Percentiles rank a stretch among this genome's conserved stretches.
phyloP scores from a whole-genome alignment of 2,113 vertebrate species.

The Aptenodytes forsteri region DNA sequence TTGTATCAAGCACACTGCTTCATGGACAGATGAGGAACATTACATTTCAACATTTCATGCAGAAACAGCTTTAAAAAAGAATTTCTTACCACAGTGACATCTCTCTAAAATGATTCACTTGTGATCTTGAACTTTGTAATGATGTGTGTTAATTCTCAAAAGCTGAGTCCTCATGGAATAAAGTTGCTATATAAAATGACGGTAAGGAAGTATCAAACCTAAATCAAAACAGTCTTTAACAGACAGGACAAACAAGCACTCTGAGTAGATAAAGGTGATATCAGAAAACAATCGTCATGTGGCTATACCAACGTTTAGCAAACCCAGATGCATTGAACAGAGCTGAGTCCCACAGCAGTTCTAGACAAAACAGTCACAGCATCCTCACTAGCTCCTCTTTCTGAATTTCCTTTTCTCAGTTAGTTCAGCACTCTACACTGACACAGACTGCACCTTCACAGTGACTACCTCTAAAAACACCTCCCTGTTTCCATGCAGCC shows the following conservation, averaged over 20 bases:
- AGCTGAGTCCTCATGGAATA: background rate
- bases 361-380: background rate
- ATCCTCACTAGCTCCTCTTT: background rate
- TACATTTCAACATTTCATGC: conserved; percentile 38
- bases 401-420: background rate
- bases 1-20: conserved; percentile 51
- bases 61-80: conserved; percentile 37
- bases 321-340: background rate
- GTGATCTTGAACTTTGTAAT: conserved; percentile 33
- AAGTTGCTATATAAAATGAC: background rate
- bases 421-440: background rate
- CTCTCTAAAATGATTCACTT: conserved; percentile 33
- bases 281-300: background rate
- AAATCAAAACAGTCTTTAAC: background rate
- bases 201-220: background rate
- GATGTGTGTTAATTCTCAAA: background rate
- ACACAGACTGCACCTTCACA: background rate
- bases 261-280: background rate
- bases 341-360: background rate
- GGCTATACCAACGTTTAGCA: background rate
- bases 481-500: background rate
- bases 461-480: background rate
- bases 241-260: background rate
- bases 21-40: conserved; percentile 56
- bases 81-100: conserved; percentile 7